Evolutionary conservation across 2,113 vertebrate species (phyloP).

Genomic region (Equus quagga): DNA sequence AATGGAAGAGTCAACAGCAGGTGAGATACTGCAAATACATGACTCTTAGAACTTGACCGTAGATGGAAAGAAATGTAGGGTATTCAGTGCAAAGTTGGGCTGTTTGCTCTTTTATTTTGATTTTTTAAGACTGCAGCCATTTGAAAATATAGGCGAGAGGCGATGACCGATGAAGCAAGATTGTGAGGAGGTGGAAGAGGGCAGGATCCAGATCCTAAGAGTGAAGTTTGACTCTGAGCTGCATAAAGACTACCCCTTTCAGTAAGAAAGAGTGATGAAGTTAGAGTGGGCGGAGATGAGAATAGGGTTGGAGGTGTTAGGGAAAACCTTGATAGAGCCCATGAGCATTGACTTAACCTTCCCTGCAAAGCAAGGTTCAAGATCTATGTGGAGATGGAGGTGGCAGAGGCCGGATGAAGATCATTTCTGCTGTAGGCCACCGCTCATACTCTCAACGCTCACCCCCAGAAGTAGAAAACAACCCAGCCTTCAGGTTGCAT

Average conservation of each 20-base stretch:
- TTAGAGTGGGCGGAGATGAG: neutral
- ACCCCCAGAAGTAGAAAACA: neutral
- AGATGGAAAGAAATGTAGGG: neutral
- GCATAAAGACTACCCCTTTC: neutral
- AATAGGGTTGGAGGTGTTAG: neutral
- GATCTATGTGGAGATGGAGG: neutral
- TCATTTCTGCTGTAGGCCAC: too few species aligned
- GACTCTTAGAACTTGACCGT: neutral
- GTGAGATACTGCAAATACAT: neutral
- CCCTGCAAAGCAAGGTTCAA: neutral
- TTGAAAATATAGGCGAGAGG: neutral
- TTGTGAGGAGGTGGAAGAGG: neutral
- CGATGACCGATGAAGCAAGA: neutral
- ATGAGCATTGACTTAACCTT: neutral
- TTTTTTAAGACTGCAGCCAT: neutral
- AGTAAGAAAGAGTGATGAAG: neutral
- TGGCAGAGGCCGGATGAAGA: neutral
- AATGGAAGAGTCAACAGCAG: neutral
- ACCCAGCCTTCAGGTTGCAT: neutral
- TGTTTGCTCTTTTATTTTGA: neutral
- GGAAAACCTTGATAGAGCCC: neutral
- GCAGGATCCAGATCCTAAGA: neutral
- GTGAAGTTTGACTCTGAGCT: neutral
- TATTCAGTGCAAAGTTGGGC: neutral
- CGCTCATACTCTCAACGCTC: neutral